phyloP scores from a whole-genome alignment of 2,113 vertebrate species.

The Pyxicephalus adspersus region DNA sequence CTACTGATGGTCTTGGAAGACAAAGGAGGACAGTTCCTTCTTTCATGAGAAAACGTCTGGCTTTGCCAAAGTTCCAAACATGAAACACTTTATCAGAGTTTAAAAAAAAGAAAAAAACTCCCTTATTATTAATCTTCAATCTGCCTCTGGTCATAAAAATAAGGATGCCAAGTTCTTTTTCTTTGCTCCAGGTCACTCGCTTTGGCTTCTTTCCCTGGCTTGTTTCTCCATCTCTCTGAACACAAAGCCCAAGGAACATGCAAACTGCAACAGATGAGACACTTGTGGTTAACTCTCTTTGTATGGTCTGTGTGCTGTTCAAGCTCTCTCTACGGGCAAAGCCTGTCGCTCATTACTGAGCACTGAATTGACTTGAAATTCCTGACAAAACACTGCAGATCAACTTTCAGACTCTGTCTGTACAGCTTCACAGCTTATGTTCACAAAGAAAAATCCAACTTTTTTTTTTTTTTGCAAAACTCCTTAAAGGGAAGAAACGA shows the following conservation, averaged over 20 bases:
- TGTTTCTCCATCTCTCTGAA: constrained; percentile 10
- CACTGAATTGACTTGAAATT: constrained; percentile 43
- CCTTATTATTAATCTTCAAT: background rate
- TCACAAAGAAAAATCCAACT: background rate
- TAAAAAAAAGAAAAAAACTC: background rate
- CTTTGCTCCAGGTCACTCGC: constrained; percentile 22
- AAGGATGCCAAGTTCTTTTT: constrained; percentile 12
- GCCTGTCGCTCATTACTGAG: constrained; percentile 39
- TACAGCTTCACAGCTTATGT: constrained; percentile 1
- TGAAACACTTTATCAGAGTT: background rate
- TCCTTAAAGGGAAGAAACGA: background rate
- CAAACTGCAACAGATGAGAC: constrained; percentile 19
- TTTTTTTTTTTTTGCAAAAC: background rate
- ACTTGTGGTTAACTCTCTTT: constrained; percentile 42
- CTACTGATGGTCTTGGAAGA: background rate
- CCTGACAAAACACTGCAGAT: constrained; percentile 43
- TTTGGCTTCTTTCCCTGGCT: constrained; percentile 27
- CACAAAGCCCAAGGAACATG: background rate
- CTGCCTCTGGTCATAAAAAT: background rate
- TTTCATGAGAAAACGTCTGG: constrained; percentile 6
- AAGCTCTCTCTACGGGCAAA: background rate
- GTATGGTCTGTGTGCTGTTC: constrained; percentile 16
- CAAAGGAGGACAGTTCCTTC: background rate
- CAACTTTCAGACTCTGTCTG: constrained; percentile 41
- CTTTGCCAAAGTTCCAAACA: constrained; percentile 2